phyloP scores from a whole-genome alignment of 1,140 invertebrate genomes.

The Drosophila kikkawai region DNA sequence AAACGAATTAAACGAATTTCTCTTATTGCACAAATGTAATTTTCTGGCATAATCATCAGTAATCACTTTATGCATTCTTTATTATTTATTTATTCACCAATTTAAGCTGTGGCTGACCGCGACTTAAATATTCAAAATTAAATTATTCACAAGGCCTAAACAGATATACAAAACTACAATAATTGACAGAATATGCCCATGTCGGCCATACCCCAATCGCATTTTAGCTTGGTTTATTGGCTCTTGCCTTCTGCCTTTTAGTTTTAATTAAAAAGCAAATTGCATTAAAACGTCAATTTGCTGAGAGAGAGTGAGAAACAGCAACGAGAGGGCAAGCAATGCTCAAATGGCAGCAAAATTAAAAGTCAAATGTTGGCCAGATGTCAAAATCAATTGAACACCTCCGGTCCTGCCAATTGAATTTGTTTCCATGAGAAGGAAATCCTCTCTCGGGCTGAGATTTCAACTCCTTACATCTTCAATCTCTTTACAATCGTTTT shows the following conservation, averaged over 20 bases:
- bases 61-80: background rate
- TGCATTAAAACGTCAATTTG: slow-evolving; percentile 76
- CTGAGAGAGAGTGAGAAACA: background rate
- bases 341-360: slow-evolving; percentile 26
- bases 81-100: slow-evolving; percentile 2
- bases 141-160: slow-evolving; percentile 11
- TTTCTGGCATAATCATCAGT: background rate
- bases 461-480: slow-evolving; percentile 48
- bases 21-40: background rate
- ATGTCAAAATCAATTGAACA: slow-evolving; percentile 75
- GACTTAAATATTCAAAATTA: background rate
- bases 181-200: slow-evolving; percentile 8
- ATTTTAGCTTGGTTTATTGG: slow-evolving; percentile 47
- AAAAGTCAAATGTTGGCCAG: slow-evolving; percentile 51
- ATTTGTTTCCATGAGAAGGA: slow-evolving; percentile 4
- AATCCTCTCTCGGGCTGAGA: slow-evolving; percentile 18
- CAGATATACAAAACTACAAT: no score
- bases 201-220: slow-evolving; percentile 7
- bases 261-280: slow-evolving; percentile 72
- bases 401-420: slow-evolving; percentile 58
- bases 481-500: slow-evolving; percentile 18
- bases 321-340: background rate
- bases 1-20: no score
- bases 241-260: slow-evolving; percentile 35
- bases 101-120: background rate